phyloP scores from a whole-genome alignment of 2,888 invertebrate species.

The Lissocephala sabroskyi region DNA sequence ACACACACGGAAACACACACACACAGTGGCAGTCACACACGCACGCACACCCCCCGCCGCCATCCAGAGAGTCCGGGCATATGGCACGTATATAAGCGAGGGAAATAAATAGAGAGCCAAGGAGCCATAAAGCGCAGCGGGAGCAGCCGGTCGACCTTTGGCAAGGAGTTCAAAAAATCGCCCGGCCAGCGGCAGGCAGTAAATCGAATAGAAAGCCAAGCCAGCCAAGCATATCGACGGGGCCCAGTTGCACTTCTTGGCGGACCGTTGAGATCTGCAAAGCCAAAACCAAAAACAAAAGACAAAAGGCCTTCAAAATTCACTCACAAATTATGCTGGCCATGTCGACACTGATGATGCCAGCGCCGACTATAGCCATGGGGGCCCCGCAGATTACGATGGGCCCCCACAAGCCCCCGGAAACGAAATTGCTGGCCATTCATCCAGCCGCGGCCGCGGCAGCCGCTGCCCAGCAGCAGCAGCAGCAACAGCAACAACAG shows the following conservation, averaged over 20 bases:
- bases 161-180: constrained; percentile 53
- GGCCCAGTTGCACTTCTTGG: constrained; percentile 1
- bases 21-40: constrained; percentile 8
- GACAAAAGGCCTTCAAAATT: constrained; percentile 50
- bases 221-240: constrained; percentile 50
- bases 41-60: neutral
- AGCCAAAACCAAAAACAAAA: neutral
- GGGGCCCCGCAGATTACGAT: constrained; percentile 72
- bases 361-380: constrained; percentile 72
- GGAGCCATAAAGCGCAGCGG: constrained; percentile 21
- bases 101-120: constrained; percentile 19
- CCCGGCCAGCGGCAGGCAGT: no score
- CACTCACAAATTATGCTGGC: constrained; percentile 71
- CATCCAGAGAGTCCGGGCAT: no score
- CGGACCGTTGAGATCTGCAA: neutral
- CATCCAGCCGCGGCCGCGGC: constrained; percentile 69
- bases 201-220: constrained; percentile 21
- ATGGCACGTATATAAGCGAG: constrained; percentile 25
- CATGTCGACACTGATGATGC: constrained; percentile 73
- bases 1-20: constrained; percentile 6
- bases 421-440: constrained; percentile 72
- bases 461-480: constrained; percentile 58
- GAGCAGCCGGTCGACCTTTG: constrained; percentile 59
- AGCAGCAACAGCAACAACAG: constrained; percentile 48
- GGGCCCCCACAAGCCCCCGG: constrained; percentile 73